Evolutionary conservation across 2,797 vertebrate species (phyloP), one percentile per base, ranked within the genome.

Genomic region (Chelonia mydas): DNA sequence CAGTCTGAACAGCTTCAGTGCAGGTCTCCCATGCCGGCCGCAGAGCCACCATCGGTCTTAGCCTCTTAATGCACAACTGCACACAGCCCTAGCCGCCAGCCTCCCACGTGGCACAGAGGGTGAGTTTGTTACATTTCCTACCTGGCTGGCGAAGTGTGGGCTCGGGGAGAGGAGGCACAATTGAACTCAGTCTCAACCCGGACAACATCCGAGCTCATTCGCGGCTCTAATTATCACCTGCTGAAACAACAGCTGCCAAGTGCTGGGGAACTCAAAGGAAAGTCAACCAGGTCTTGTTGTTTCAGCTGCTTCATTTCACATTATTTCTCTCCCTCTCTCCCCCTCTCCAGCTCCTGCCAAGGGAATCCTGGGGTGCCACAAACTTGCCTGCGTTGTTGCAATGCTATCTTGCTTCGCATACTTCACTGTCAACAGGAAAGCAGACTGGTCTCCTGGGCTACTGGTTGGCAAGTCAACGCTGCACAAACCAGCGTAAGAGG

Each of bases 191-290:
- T 84, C 94, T 89, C 96, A 83, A 94, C 74, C 95, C 92, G 81
- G 95, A 86, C 59, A 72, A 94, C 94, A 87, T 95, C 93, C 95
- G 94, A 87, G 95, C 93, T 91, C 0, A 77, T 86, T 93, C 89
- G 95, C 89, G 85, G 93, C 94, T 96, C 95, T 97, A 97, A 97
- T 98, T 97, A 96, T 97, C 97, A 97, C 97, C 97, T 97, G 97
- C 97, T 88, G 93, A 93, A 96, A 94, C 95, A 88, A 96, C 97
- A 97, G 97, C 97, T 97, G 97, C 96, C 7, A 90, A 87, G 96
- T 5, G 92, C 96, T 23, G 84, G 90, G 94, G 84, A 94, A 55
- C 96, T 96, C 95, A 90, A 94, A 95, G 86, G 92, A 83, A 9
- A 95, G 96, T 96, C 95, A 96, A 95, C 94, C 95, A 94, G 94